Base-by-base conservation (phyloP, 2,888 invertebrate genomes). In the Dexiosoma caninum region DNA sequence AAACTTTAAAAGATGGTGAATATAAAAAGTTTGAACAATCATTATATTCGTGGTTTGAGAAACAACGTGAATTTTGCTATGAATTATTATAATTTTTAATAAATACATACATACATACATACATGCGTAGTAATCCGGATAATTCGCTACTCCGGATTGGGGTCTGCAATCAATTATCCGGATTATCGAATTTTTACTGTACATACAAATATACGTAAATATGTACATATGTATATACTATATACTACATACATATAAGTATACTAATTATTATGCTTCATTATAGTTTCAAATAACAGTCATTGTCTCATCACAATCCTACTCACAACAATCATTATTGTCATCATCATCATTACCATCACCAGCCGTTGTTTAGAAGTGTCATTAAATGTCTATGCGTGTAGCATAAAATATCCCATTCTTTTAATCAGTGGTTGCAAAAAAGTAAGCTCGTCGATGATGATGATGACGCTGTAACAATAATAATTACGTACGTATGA, bases 381-480 rank as follows among this genome's bases (percentile, higher is more conserved):
- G 60, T 42, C 4, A 62, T 30, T 60, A 71, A 27, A 60, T 40
- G 44, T 49, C 30, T 70, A 55, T 70, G 76, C 69, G 69, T 70
- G 32, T 62, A 70, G 51, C 70, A 37, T 70, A 62, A 62, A 46
- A 77, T 44, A 57, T 35, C 27, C 44, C 60, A 55, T 42, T 60
- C 60, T 7, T 40, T 51, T 14, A 27, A 6, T 51, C 32, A 32
- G 21, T 40, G 40, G 10, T 71, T 21, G 32, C 40, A 49, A n/a
- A n/a, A 69, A 14, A 10, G 55, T 35, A 27, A 42, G 23, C 49
- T n/a, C 27, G 27, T 27, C 3, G 23, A 67, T 27, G 40, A 59
- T 23, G 35, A 72, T 53, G 60, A 76, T 60, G 81, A 81, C 64
- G 76, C 67, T 78, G 78, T 78, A 74, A 77, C 76, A 62, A 62